Conservation (phyloP, 2,888 invertebrate species). For the Harpalus rubripes region DNA sequence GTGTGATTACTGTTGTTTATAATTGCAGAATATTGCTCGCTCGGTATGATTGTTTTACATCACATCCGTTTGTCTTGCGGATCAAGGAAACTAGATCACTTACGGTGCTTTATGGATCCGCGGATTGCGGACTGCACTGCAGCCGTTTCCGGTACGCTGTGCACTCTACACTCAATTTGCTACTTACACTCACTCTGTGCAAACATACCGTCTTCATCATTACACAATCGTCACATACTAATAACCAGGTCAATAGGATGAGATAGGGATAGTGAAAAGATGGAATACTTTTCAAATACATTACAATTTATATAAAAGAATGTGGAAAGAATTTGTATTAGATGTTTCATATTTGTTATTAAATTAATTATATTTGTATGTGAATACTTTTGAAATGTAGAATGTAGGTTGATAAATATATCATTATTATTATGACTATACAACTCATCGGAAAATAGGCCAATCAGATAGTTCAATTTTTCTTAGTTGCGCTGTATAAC, state of each 20-base stretch:
- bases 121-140: conserved; percentile 8
- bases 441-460: no score
- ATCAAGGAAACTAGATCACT: conserved; percentile 46
- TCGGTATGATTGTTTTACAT: background rate
- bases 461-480: no score
- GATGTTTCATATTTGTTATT: no score
- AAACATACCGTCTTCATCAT: background rate
- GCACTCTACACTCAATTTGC: background rate
- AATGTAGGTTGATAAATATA: no score
- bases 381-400: no score
- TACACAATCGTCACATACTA: background rate
- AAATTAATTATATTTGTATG: no score
- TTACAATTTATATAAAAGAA: no score
- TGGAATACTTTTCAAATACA: no score
- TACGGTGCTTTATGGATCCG: conserved; percentile 55
- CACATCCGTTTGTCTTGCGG: conserved; percentile 1
- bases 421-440: no score
- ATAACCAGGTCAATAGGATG: background rate
- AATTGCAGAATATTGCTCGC: background rate
- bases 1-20: background rate
- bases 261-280: background rate
- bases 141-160: conserved; percentile 11
- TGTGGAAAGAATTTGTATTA: no score
- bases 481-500: no score
- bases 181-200: background rate